Evolutionary conservation across 2,888 invertebrate genomes (phyloP).

Genomic region (Hirtodrosophila trivittata): DNA sequence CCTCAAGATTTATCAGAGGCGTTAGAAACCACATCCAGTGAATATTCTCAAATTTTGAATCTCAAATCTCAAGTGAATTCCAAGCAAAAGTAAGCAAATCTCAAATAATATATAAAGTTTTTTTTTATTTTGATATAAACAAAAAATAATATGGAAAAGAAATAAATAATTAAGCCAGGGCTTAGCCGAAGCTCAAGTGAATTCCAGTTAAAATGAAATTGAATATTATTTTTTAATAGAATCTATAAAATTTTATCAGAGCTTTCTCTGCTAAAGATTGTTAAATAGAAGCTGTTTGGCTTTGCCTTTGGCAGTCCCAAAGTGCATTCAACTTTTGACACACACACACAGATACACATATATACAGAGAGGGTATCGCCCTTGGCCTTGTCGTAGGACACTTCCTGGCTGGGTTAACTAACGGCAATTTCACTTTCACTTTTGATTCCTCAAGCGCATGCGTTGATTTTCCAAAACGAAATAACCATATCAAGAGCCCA

Average conservation of each 20-base stretch:
- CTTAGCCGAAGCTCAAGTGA: slow-evolving; percentile 23
- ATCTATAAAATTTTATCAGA: not conserved
- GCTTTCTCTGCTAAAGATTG: too few relatives aligned
- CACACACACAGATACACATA: slow-evolving; percentile 14
- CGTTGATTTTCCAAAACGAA: slow-evolving; percentile 36
- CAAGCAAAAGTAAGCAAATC: slow-evolving; percentile 55
- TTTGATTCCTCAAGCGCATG: slow-evolving; percentile 68
- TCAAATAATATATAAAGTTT: too few relatives aligned
- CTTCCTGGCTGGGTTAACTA: slow-evolving; percentile 21
- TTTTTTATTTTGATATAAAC: too few relatives aligned
- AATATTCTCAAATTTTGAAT: slow-evolving; percentile 9
- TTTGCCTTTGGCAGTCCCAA: too few relatives aligned
- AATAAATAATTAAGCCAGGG: not conserved
- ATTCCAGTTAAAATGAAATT: not conserved
- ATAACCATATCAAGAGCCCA: too few relatives aligned
- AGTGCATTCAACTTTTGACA: slow-evolving; percentile 29
- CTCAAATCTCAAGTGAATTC: slow-evolving; percentile 27
- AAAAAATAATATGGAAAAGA: not conserved
- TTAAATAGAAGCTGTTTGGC: too few relatives aligned
- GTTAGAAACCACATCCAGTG: slow-evolving; percentile 51
- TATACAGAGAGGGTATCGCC: slow-evolving; percentile 30
- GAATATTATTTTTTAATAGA: not conserved
- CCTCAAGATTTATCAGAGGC: slow-evolving; percentile 48
- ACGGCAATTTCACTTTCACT: slow-evolving; percentile 55
- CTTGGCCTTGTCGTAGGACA: slow-evolving; percentile 64